Conservation (phyloP, 2,113 vertebrate species). For the Colistium nudipinnis region DNA sequence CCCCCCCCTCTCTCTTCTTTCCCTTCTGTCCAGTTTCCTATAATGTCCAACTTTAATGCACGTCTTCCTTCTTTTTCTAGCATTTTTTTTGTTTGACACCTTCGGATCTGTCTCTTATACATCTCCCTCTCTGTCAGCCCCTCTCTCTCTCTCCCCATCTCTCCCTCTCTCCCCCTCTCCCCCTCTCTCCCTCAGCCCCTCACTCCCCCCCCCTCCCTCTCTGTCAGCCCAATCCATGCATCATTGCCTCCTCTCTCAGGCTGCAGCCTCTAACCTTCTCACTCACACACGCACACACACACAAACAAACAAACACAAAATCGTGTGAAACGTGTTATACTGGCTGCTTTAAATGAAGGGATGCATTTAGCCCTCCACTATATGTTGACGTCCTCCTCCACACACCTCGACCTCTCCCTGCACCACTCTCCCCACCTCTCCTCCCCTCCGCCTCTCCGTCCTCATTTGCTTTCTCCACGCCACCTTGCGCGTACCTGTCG, state of each 20-base stretch:
- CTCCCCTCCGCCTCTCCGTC: not conserved
- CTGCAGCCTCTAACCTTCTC: conserved; percentile 38
- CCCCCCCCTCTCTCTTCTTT: not conserved
- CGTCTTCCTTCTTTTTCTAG: too few species aligned
- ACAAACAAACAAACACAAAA: conserved; percentile 2
- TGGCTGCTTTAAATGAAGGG: conserved; percentile 61
- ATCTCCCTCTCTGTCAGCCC: conserved; percentile 3
- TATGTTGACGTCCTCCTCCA: conserved; percentile 45
- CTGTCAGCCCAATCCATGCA: conserved; percentile 56
- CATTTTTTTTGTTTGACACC: too few species aligned
- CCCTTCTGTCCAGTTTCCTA: not conserved
- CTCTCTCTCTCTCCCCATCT: conserved; percentile 21
- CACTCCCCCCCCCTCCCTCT: conserved; percentile 6
- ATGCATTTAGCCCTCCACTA: conserved; percentile 57
- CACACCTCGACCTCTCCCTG: conserved; percentile 43
- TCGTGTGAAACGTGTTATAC: conserved; percentile 38
- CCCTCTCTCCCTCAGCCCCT: not conserved
- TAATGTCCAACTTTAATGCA: too few species aligned
- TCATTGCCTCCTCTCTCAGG: conserved; percentile 37
- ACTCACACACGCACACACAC: conserved; percentile 5
- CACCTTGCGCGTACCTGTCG: not conserved
- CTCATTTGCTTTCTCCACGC: not conserved
- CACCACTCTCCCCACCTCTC: conserved; percentile 14
- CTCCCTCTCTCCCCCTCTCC: conserved; percentile 5
- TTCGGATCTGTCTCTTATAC: conserved; percentile 60